Evolutionary conservation across 2,113 vertebrate species (phyloP), one percentile per base, ranked within the genome.

Genomic region (Perccottus glenii): DNA sequence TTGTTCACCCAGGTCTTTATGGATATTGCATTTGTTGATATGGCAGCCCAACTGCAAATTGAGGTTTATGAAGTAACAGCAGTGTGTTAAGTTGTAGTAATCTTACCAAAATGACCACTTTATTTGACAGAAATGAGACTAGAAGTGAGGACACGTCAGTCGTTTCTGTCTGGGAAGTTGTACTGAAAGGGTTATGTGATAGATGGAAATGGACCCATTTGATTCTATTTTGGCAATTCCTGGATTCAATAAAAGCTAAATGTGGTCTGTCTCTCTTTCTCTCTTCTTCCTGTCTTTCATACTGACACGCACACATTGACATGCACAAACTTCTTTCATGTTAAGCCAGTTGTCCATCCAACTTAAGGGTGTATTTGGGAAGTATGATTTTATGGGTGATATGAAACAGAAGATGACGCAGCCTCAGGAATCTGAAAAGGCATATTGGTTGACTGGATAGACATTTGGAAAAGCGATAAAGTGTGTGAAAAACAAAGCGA

Each of bases 341-440:
- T 56, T 44, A 40, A 64, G 85, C 88, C 89, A 87, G 82, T 82
- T 83, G 71, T 56, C 69, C 35, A 71, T 65, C 62, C 72, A 75
- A 73, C 73, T 76, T 67, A 62, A 56, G 71, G 73, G 74, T 84
- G 67, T 81, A 71, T 84, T 91, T 90, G 66, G 75, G 85, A 81
- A 89, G 87, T 82, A 86, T 73, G 79, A 88, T 86, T 80, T 80
- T 60, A 71, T 69, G 64, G 67, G 85, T 36, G 67, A 83, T 81
- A 83, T 7, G 12, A 73, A 84, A 71, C 61, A 66, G 16, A 75
- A 81, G 65, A 80, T 90, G 80, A 90, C 53, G 87, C 89, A 88
- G 75, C 75, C 77, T 67, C 83, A 90, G 81, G 82, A 90, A 90
- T 90, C 70, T 72, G 44, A 88, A 78, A 85, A 73, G 46, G 75